phyloP scores from a whole-genome alignment of 2,113 vertebrate species.

The Lepidothrix coronata region DNA sequence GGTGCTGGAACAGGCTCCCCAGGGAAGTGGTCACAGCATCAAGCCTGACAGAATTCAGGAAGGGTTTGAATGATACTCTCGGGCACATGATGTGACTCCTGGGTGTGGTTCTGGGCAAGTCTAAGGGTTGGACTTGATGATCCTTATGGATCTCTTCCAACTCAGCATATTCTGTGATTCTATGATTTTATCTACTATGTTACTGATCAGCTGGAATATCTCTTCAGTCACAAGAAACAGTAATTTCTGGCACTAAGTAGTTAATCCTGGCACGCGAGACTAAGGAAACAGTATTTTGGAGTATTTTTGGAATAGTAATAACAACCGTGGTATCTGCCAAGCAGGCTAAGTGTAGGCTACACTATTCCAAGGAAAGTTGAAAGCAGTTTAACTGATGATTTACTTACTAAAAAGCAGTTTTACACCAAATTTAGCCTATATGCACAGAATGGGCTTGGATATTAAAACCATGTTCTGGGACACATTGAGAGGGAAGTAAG shows the following conservation, averaged over 20 bases:
- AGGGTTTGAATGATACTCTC: not conserved
- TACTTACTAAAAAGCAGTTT: not conserved
- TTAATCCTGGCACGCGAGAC: not conserved
- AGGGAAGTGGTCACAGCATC: not conserved
- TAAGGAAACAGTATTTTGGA: not conserved
- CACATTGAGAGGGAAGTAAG: not conserved
- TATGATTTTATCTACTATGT: not conserved
- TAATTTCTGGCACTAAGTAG: not conserved
- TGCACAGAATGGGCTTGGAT: not conserved
- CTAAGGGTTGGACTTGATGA: not conserved
- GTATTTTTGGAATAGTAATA: not conserved
- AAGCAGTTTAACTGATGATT: not conserved
- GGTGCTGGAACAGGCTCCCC: not conserved
- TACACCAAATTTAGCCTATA: not conserved
- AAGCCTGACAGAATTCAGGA: not conserved
- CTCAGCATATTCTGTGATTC: not conserved
- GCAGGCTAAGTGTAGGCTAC: not conserved
- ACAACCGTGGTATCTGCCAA: not conserved
- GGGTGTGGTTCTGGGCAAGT: not conserved
- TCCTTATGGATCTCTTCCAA: not conserved
- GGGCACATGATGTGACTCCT: not conserved
- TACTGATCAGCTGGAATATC: not conserved
- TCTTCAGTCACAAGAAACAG: not conserved
- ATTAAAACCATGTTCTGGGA: rapidly evolving
- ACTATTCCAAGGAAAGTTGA: not conserved